These are phyloP conservation scores for Endotricha flammealis DNA, from an alignment of 2,888 invertebrate species.

Conservation along the genomic window DNA sequence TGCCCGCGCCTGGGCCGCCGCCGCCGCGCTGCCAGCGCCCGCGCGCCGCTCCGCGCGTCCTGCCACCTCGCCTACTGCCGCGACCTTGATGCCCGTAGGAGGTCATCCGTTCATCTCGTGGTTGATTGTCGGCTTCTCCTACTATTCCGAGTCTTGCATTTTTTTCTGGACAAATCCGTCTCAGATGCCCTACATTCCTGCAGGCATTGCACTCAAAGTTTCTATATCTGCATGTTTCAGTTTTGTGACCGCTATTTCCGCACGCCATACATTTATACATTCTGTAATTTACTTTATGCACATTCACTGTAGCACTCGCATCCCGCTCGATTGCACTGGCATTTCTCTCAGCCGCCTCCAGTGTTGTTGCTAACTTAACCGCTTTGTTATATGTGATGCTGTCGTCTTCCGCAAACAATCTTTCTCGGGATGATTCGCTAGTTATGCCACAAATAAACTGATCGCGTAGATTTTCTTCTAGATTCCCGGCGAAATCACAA, in stretches of 20 bases:
- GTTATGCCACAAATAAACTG: conserved; percentile 20
- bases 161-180: conserved; percentile 12
- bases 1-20: background rate
- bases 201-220: conserved; percentile 6
- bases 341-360: conserved; percentile 20
- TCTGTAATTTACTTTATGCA: background rate
- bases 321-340: conserved; percentile 6
- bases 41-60: background rate
- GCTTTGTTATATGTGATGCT: conserved; percentile 11
- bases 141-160: conserved; percentile 1
- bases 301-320: background rate
- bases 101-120: background rate
- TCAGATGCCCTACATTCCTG: conserved; percentile 6
- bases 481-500: conserved; percentile 11
- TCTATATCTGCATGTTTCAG: conserved; percentile 6
- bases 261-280: conserved; percentile 10
- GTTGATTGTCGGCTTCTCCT: background rate
- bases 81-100: background rate
- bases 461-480: conserved; percentile 24
- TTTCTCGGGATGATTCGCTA: conserved; percentile 15
- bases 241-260: conserved; percentile 8
- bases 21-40: background rate
- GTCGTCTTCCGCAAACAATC: conserved; percentile 22
- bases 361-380: conserved; percentile 9
- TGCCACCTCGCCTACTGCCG: background rate